Evolutionary conservation across 2,888 invertebrate genomes (phyloP).

Genomic region (Parnassius glacialis): DNA sequence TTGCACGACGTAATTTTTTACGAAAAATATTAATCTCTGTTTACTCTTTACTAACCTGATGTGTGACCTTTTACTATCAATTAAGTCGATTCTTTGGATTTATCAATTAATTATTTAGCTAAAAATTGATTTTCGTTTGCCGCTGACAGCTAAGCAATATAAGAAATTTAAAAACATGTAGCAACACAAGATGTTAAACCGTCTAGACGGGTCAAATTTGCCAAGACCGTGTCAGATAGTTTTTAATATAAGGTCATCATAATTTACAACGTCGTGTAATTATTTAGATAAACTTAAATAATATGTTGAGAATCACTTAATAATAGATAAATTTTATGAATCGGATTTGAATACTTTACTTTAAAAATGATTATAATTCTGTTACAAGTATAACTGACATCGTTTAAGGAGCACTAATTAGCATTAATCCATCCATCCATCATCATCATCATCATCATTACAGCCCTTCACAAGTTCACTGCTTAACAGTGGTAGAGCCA

Average conservation of each 20-base stretch:
- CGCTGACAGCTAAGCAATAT: slow-evolving; percentile 25
- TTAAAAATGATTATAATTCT: no score
- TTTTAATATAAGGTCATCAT: slow-evolving; percentile 22
- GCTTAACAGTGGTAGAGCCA: no score
- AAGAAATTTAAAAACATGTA: slow-evolving; percentile 20
- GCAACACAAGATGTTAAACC: slow-evolving; percentile 23
- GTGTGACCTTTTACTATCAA: slow-evolving; percentile 23
- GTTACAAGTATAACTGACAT: no score
- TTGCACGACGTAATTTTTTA: slow-evolving; percentile 14
- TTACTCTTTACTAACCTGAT: slow-evolving; percentile 25
- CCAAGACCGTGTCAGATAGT: slow-evolving; percentile 19
- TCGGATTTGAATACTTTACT: no score
- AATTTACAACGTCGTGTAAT: slow-evolving; percentile 21
- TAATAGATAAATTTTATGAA: neutral
- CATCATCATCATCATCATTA: no score
- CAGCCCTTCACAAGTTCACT: no score
- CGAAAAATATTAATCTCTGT: slow-evolving; percentile 22
- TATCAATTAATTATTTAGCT: slow-evolving; percentile 26
- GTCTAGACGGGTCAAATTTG: slow-evolving; percentile 24
- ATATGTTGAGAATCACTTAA: slow-evolving; percentile 18
- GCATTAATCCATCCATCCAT: no score
- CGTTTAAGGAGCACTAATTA: no score
- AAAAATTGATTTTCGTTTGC: slow-evolving; percentile 22
- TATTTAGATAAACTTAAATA: slow-evolving; percentile 24
- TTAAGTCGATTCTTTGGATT: slow-evolving; percentile 16